phyloP scores from a whole-genome alignment of 2,113 vertebrate genomes.

The Poeciliopsis prolifica region DNA sequence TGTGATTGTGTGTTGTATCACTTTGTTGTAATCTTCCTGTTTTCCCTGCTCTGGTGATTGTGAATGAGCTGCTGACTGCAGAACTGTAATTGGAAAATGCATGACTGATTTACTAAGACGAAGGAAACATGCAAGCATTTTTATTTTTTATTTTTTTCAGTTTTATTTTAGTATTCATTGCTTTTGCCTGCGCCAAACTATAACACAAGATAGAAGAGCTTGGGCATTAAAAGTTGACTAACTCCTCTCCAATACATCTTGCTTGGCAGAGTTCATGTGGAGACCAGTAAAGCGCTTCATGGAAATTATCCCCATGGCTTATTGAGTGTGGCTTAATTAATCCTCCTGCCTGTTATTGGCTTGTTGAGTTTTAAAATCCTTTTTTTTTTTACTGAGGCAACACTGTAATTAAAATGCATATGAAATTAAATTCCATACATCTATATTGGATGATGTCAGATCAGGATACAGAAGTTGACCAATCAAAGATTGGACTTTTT shows the following conservation, averaged over 20 bases:
- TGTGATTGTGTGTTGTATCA: slow-evolving; percentile 59
- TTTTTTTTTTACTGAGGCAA: not conserved
- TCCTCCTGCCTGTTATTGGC: slow-evolving; percentile 2
- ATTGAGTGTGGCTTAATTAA: slow-evolving; percentile 17
- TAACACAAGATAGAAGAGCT: slow-evolving; percentile 8
- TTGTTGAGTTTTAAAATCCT: slow-evolving; percentile 4
- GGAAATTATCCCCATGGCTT: slow-evolving; percentile 30
- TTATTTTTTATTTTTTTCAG: not conserved
- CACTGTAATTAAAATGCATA: not conserved
- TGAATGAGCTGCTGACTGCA: slow-evolving; percentile 52
- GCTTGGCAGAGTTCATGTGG: slow-evolving; percentile 17
- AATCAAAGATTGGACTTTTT: not conserved
- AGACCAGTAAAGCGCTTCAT: slow-evolving; percentile 30
- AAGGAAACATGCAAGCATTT: slow-evolving; percentile 42
- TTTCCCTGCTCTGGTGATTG: slow-evolving; percentile 59
- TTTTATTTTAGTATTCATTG: slow-evolving; percentile 11
- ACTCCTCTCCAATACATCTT: not conserved
- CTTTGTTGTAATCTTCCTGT: slow-evolving; percentile 69
- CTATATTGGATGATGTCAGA: not conserved
- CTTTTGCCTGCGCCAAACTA: not conserved
- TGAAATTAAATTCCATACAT: not conserved
- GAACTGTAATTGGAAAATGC: slow-evolving; percentile 74
- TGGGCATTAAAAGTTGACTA: not conserved
- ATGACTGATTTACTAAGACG: slow-evolving; percentile 60
- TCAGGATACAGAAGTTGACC: not conserved